These are phyloP conservation scores for Pantala flavescens DNA, from an alignment of 1,140 invertebrate genomes.

Conservation along the genomic window DNA sequence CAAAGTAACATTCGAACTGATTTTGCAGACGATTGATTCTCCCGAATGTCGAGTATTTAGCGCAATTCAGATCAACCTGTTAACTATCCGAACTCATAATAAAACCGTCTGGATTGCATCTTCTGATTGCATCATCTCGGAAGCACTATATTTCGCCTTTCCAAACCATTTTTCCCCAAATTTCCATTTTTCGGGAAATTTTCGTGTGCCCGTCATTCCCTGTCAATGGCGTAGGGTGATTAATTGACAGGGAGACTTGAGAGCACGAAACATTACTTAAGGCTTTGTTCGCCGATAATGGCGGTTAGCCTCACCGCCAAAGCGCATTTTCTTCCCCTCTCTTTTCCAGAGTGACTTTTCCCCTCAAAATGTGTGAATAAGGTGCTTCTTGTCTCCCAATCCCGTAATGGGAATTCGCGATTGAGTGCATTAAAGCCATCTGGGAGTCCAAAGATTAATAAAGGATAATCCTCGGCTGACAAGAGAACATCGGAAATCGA, in stretches of 20 bases:
- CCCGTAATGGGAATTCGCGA: no score
- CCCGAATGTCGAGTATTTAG: no score
- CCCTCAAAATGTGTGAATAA: background rate
- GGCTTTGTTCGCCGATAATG: constrained; percentile 8
- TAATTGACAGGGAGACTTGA: background rate
- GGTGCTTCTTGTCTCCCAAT: background rate
- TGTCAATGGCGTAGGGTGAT: background rate
- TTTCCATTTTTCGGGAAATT: background rate
- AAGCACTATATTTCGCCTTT: background rate
- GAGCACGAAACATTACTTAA: constrained; percentile 9
- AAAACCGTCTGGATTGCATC: no score
- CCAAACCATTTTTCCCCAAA: background rate
- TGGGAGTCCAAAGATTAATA: no score
- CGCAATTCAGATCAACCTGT: no score
- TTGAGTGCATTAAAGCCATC: no score
- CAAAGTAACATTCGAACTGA: no score
- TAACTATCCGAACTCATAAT: no score
- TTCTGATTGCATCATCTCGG: no score
- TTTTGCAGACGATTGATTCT: no score
- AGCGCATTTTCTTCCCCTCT: background rate
- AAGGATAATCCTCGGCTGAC: no score
- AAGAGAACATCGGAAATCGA: no score
- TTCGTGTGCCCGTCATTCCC: background rate
- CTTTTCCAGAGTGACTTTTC: background rate
- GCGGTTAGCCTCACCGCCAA: background rate